Evolutionary conservation across 2,113 vertebrate genomes (phyloP).

Genomic region (Vicugna pacos): DNA sequence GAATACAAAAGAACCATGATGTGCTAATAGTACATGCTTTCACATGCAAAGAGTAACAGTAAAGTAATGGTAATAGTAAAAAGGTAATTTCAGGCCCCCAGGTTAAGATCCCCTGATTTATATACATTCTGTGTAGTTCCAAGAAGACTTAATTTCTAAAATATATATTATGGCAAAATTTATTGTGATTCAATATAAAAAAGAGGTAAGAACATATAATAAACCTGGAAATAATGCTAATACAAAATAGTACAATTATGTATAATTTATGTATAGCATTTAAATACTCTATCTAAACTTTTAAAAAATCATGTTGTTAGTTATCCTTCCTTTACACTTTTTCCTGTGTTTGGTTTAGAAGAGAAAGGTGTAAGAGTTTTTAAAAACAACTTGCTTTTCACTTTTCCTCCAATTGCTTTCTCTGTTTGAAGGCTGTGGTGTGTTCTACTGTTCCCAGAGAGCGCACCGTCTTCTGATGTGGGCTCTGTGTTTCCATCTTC

Average conservation of each 20-base stretch:
- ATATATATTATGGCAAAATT: not conserved
- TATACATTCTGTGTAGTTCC: not conserved
- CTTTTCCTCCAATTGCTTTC: not conserved
- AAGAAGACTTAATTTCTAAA: not conserved
- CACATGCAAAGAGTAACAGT: not conserved
- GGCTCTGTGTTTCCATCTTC: not conserved
- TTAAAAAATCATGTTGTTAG: not conserved
- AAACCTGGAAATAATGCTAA: slow-evolving; percentile 16
- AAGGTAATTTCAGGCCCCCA: not conserved
- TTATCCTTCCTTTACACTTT: not conserved
- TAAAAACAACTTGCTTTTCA: not conserved
- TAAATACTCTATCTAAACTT: not conserved
- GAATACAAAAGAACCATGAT: not conserved
- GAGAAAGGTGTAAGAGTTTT: not conserved
- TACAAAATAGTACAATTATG: not conserved
- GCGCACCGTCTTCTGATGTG: not conserved
- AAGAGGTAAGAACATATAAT: not conserved
- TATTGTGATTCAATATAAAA: not conserved
- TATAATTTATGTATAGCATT: not conserved
- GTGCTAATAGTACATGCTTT: not conserved
- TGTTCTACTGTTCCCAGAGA: not conserved
- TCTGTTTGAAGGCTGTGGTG: not conserved
- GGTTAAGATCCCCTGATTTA: not conserved
- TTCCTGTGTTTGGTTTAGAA: not conserved
- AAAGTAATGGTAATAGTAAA: not conserved